Evolutionary conservation across 1,140 invertebrate species (phyloP).

Genomic region (Anastrepha ludens): DNA sequence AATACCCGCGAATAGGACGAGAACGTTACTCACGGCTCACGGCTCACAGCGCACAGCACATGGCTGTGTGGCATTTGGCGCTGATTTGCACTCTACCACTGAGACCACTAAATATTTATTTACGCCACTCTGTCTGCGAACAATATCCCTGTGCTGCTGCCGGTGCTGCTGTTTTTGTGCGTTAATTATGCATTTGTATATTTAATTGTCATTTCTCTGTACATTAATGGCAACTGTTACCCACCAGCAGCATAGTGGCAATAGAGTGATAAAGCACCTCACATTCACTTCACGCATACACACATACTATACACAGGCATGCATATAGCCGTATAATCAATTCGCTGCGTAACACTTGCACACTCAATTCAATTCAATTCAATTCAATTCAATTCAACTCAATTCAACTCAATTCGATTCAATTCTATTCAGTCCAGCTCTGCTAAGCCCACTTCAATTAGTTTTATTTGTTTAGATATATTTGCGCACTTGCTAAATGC

Average conservation of each 20-base stretch:
- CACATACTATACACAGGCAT: background rate
- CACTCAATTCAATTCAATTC: no score
- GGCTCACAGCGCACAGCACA: background rate
- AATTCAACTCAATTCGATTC: background rate
- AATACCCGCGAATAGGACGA: background rate
- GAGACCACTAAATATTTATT: no score
- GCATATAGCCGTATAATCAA: no score
- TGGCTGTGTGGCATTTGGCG: background rate
- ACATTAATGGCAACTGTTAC: slow-evolving; percentile 1
- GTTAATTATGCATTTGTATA: slow-evolving; percentile 38
- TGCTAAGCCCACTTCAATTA: slow-evolving; percentile 14
- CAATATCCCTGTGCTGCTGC: background rate
- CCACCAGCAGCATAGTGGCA: background rate
- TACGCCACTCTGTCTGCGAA: background rate
- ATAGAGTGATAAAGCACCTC: background rate
- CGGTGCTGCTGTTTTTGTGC: background rate
- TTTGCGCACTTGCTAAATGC: background rate
- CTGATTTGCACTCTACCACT: background rate
- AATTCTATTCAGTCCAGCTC: background rate
- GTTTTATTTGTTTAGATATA: background rate
- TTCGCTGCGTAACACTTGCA: background rate
- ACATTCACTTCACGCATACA: background rate
- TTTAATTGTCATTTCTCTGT: slow-evolving; percentile 47
- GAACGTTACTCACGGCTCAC: background rate
- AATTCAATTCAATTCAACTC: background rate